A percentile compares a stretch with the other conserved stretches of the same genome.
These are phyloP conservation scores for Megatriorchis doriae DNA, from an alignment of 2,113 vertebrate species.

Conservation along the genomic window DNA sequence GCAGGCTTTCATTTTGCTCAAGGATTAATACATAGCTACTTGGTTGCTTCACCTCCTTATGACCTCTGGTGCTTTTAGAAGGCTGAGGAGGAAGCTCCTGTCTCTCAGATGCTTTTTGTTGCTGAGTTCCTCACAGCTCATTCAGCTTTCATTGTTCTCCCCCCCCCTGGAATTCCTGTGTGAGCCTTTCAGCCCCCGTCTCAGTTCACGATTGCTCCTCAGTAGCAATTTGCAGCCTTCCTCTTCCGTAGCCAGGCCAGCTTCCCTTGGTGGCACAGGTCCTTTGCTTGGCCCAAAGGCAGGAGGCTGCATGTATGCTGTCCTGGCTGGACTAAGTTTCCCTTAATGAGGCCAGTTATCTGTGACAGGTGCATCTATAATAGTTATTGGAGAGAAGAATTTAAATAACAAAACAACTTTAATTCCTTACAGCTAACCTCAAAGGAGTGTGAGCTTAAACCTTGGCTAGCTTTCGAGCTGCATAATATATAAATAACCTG, in stretches of 20 bases:
- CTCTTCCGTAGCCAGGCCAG: neutral
- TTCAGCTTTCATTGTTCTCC: neutral
- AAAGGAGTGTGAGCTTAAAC: neutral
- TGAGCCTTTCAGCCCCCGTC: neutral
- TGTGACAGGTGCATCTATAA: neutral
- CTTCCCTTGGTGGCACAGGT: neutral
- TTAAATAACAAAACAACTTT: constrained; percentile 6
- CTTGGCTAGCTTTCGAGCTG: neutral
- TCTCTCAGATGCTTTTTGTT: neutral
- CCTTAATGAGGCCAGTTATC: neutral
- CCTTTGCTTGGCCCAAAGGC: neutral
- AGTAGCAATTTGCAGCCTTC: neutral
- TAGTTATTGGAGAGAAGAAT: neutral
- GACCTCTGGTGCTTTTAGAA: neutral
- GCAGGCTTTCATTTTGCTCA: neutral
- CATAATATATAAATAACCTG: neutral
- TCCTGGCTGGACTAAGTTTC: neutral
- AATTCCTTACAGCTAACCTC: neutral
- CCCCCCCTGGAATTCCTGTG: neutral
- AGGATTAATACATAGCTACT: neutral
- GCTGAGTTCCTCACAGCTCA: neutral
- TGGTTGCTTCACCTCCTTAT: neutral
- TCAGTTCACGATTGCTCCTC: fast-evolving
- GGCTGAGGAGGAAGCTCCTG: neutral
- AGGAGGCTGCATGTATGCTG: neutral